These are phyloP conservation scores for Sesia bembeciformis DNA, from an alignment of 2,888 invertebrate species.

Conservation along the genomic window DNA sequence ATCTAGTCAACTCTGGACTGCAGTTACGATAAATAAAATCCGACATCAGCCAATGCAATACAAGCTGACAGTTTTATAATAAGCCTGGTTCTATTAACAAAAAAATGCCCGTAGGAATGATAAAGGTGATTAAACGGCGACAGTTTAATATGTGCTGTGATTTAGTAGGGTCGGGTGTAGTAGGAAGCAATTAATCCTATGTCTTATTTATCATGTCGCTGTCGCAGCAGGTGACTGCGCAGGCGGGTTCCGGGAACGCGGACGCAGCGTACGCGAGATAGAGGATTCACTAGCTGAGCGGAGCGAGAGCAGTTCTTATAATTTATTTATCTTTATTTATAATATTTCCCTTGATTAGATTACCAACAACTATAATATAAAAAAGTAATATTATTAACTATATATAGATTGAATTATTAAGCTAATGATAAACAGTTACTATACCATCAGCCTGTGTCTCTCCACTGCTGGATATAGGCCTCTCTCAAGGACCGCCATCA, in stretches of 20 bases:
- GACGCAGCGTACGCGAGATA: slow-evolving; percentile 6
- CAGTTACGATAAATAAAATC: slow-evolving; percentile 36
- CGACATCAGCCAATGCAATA: slow-evolving; percentile 32
- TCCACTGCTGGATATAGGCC: too few species aligned
- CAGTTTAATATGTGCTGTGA: slow-evolving; percentile 49
- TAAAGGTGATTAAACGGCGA: slow-evolving; percentile 43
- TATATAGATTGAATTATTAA: too few species aligned
- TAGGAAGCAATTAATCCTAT: slow-evolving; percentile 67
- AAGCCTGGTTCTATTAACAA: slow-evolving; percentile 10
- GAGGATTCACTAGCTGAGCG: slow-evolving; percentile 7
- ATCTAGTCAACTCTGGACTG: slow-evolving; percentile 17
- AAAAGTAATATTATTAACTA: too few species aligned
- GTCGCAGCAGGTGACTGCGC: slow-evolving; percentile 58
- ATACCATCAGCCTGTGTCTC: too few species aligned
- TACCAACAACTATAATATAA: too few species aligned
- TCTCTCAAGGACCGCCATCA: too few species aligned
- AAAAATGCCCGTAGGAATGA: slow-evolving; percentile 32
- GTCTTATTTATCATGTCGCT: slow-evolving; percentile 60
- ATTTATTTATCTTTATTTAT: too few species aligned
- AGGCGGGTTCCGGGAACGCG: slow-evolving; percentile 34
- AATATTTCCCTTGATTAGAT: too few species aligned
- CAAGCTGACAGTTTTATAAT: slow-evolving; percentile 43
- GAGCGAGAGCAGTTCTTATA: slow-evolving; percentile 1
- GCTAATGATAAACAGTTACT: too few species aligned
- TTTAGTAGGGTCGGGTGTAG: slow-evolving; percentile 44